Evolutionary conservation across 2,113 vertebrate genomes (phyloP), one percentile per base, ranked within the genome.

Genomic region (Osmerus eperlanus): DNA sequence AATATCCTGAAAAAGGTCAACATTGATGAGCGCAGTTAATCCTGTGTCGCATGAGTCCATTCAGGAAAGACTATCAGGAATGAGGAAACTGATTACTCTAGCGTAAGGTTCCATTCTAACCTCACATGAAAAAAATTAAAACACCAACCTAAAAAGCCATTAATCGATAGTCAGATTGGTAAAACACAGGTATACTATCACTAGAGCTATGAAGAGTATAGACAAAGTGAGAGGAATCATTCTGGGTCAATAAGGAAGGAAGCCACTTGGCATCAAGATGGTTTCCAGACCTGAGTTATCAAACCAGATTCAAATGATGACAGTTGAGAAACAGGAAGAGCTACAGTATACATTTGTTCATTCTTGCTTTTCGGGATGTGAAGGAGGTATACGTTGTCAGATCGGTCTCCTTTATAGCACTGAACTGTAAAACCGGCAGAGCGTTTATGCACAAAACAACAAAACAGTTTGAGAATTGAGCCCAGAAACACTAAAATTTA

Each of bases 281-380:
- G 78, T 65, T 67, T 19, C 29, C 32, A 77, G 65, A 86, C 86
- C 87, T 87, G 89, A 89, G 88, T 80, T 67, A 71, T 55, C 82
- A 79, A 74, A 75, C 54, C 18, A 80, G 52, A 62, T 53, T 53
- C n/a, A 41, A 9, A 60, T 9, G 53, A 36, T 53, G 11, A 62
- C 21, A 23, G 58, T 15, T 51, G 16, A 58, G 36, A 16, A 63
- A 3, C n/a, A 66, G 32, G 12, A 59, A 1, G 23, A 28, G 0
- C 62, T 19, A 18, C 16, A n/a, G 29, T 9, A 65, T 6, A 23
- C 18, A n/a, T 41, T 32, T 61, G 63, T 52, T 72, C n/a, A 3
- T 32, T 28, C 55, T 69, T 83, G 77, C 68, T 68, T 8, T 21
- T 12, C 53, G 16, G 29, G 67, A 68, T 65, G 71, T 60, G 9